Evolutionary conservation across 2,888 invertebrate species (phyloP).

Genomic region (Allophyes oxyacanthae): DNA sequence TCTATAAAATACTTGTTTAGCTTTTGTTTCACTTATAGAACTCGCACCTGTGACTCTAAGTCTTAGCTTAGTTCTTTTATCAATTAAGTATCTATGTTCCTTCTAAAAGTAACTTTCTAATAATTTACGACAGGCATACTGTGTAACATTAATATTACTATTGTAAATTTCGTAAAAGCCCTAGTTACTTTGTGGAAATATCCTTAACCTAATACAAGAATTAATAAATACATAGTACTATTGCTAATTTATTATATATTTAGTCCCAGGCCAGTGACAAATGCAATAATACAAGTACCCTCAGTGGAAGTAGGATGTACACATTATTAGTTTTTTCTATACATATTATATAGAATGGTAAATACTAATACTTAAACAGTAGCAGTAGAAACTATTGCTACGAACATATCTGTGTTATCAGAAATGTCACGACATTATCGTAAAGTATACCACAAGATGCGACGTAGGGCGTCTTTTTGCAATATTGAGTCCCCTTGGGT

Average conservation of each 20-base stretch:
- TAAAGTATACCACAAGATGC: too few relatives aligned
- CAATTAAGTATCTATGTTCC: constrained; percentile 11
- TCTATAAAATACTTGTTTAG: too few relatives aligned
- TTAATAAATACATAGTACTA: not conserved
- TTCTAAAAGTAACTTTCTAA: constrained; percentile 5
- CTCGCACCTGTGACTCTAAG: not conserved
- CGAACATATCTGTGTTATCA: too few relatives aligned
- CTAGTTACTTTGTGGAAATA: not conserved
- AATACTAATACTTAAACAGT: too few relatives aligned
- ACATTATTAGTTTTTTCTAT: too few relatives aligned
- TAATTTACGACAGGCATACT: constrained; percentile 1
- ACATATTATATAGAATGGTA: too few relatives aligned
- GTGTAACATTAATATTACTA: not conserved
- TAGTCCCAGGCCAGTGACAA: constrained; percentile 20
- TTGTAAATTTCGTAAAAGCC: not conserved
- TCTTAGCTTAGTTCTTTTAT: constrained; percentile 15
- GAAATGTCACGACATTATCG: too few relatives aligned
- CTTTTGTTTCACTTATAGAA: too few relatives aligned
- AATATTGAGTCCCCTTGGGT: not conserved
- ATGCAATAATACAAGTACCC: not conserved
- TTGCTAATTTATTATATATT: not conserved
- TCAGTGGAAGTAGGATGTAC: not conserved
- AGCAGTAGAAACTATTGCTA: too few relatives aligned
- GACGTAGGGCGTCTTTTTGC: not conserved
- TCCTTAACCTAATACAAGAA: not conserved